These are phyloP conservation scores for Catharus minimus DNA, from an alignment of 2,113 vertebrate genomes.

Conservation along the genomic window DNA sequence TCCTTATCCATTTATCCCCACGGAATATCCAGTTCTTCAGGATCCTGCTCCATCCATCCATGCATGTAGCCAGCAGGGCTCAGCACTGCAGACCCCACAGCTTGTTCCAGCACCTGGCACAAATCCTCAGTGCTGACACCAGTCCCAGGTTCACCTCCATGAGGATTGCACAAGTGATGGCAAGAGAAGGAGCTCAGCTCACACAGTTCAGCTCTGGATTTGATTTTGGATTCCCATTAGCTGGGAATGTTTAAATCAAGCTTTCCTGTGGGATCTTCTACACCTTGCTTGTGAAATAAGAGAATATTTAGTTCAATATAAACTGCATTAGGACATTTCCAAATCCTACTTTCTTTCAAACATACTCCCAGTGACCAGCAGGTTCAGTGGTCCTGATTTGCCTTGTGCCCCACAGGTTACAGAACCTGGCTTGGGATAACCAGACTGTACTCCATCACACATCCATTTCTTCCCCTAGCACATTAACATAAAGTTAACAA, in stretches of 20 bases:
- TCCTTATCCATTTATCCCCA: background rate
- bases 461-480: background rate
- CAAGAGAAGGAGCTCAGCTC: background rate
- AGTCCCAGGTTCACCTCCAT: background rate
- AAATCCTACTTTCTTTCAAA: background rate
- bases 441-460: background rate
- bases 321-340: background rate
- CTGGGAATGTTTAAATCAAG: accelerated
- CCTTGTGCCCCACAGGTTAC: background rate
- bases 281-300: background rate
- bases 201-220: background rate
- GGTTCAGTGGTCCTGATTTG: background rate
- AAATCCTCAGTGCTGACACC: background rate
- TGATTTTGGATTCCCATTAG: background rate
- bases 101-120: background rate
- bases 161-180: background rate
- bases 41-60: background rate
- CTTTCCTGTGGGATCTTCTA: background rate
- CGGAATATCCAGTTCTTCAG: background rate
- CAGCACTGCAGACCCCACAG: background rate
- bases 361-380: background rate
- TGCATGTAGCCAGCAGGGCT: background rate
- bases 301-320: background rate
- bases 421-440: background rate
- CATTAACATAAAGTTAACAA: conserved; percentile 17